Evolutionary conservation across 2,797 vertebrate genomes (phyloP).

Genomic region (Enteromius thamalakanensis): DNA sequence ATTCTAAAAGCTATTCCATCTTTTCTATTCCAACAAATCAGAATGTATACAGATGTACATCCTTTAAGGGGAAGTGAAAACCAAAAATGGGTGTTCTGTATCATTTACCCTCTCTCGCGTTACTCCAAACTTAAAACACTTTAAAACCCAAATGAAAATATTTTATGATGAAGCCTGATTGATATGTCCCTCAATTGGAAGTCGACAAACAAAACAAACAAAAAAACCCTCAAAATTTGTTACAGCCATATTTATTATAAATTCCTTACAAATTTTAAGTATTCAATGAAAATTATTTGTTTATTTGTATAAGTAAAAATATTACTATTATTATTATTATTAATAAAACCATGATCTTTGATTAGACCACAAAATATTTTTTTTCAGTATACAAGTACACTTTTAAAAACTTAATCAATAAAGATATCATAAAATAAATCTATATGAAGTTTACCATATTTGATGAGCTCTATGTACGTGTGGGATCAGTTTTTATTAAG

Average conservation of each 20-base stretch:
- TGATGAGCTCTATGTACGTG: not conserved
- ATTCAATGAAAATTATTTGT: too few species aligned
- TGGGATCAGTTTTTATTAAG: too few species aligned
- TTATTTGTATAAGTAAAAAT: too few species aligned
- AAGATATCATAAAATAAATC: not conserved
- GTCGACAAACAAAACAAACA: not conserved
- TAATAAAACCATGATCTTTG: too few species aligned
- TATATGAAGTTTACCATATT: not conserved
- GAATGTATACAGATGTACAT: not conserved
- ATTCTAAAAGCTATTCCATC: slow-evolving; percentile 14
- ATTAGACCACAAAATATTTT: not conserved
- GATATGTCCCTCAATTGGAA: not conserved
- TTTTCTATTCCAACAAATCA: slow-evolving; percentile 10
- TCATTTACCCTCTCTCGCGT: not conserved
- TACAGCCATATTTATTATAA: not conserved
- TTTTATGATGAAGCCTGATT: not conserved
- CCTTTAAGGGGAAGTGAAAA: not conserved
- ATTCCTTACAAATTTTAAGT: not conserved
- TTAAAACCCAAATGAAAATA: not conserved
- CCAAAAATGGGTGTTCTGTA: not conserved
- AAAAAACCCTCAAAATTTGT: not conserved
- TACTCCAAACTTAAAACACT: not conserved
- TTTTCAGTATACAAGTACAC: not conserved
- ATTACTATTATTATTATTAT: too few species aligned
- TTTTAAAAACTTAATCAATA: not conserved